Evolutionary conservation across 2,888 invertebrate species (phyloP), one percentile per base, ranked within the genome.

Genomic region (Frankliniella fusca): DNA sequence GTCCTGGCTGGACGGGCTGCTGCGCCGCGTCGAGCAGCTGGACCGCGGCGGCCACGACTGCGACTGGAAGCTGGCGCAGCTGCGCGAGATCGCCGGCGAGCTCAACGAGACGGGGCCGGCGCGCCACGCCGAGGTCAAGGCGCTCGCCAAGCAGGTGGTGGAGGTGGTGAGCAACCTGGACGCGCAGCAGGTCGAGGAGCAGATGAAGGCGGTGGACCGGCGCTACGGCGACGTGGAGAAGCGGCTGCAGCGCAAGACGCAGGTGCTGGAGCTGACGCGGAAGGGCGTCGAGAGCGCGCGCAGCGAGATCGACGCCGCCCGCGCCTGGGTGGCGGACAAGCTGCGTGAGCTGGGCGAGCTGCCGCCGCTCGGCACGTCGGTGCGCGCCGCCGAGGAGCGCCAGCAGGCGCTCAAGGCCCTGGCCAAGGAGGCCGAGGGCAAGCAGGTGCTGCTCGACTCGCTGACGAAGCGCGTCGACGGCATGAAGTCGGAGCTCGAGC

Each of bases 151-250:
- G 0, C 91, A 93, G 87, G 94, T 95, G 11, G 93, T 93, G 83
- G 93, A 94, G 84, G 92, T 94, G 48, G 94, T 96, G 18, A 95
- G 94, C 87, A 96, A 96, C 87, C 89, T 96, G 84, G 97, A 97
- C 87, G 94, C 94, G 0, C 96, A 97, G 87, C 96, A 97, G 89
- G 93, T 97, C 1, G 96, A 96, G 87, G 97, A 97, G 87, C 95
- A 95, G 91, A 91, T 95, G 87, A 95, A 95, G 87, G 93, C 94
- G 0, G 91, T 95, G 0, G 96, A 97, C 87, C 91, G 96, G 84
- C 91, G 95, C 84, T 94, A 95, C 86, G 94, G 93, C 84, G 97
- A 97, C 86, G 92, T 96, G 0, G 91, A 93, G 0, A 97, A 96
- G 87, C 92, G 96, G 82, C 91, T 96, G 81, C 94, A 95, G 87